phyloP scores from a whole-genome alignment of 2,113 vertebrate genomes.

The Grammomys surdaster region DNA sequence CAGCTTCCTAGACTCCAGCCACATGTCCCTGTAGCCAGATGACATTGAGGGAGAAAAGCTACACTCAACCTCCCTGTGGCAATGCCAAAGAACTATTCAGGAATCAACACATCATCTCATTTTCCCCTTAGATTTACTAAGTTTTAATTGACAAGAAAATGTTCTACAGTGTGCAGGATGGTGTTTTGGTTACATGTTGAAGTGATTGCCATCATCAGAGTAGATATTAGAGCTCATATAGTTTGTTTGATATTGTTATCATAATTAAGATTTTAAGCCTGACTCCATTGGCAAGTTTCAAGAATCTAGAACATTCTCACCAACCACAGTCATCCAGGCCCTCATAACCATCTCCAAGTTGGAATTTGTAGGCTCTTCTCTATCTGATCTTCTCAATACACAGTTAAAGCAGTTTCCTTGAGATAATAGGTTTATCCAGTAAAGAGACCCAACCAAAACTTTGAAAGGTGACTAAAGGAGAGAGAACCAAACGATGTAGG shows the following conservation, averaged over 20 bases:
- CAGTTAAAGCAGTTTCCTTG: background rate
- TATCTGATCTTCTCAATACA: background rate
- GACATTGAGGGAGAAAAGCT: too few relatives aligned
- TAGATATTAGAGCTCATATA: background rate
- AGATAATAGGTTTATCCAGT: background rate
- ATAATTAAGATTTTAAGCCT: background rate
- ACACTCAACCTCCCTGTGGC: background rate
- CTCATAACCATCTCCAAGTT: background rate
- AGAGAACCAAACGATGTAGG: background rate
- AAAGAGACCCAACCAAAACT: background rate
- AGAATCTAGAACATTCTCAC: background rate
- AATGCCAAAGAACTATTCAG: background rate
- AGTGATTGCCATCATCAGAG: background rate
- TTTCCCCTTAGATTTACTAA: background rate
- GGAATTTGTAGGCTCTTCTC: too few relatives aligned
- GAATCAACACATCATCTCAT: rapidly evolving
- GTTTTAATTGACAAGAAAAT: background rate
- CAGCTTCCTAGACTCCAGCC: background rate
- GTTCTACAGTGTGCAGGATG: rapidly evolving
- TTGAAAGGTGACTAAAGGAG: background rate
- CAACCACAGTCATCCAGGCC: background rate
- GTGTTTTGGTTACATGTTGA: background rate
- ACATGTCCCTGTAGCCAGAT: background rate
- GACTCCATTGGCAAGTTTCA: background rate
- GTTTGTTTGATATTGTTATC: background rate